Evolutionary conservation across 2,888 invertebrate genomes (phyloP), one percentile per base, ranked within the genome.

Genomic region (Melinopterus prodromus): DNA sequence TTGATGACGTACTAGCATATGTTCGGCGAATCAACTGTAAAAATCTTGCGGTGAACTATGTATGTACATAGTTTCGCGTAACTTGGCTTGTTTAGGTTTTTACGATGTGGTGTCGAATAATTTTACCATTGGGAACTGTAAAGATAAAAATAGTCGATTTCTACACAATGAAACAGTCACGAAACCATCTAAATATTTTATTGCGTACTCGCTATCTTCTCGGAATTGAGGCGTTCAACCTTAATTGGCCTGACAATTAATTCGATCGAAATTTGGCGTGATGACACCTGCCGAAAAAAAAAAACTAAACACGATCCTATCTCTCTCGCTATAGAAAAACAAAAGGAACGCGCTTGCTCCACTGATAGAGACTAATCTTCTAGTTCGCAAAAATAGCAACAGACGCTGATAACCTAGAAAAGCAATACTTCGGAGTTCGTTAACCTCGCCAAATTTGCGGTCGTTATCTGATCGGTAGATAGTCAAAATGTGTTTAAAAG

Each of bases 321-420:
- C 53, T 2, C 12, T 9, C 53, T 7, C 53, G 5, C 53, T 9
- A 12, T 12, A 53, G 53, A 53, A 53, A 53, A 53, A 53, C 53
- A 53, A 53, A 26, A 53, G 53, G 53, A 53, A 53, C 53, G 53
- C 53, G 53, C 53, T 12, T 53, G 53, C 53, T 53, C 53, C 53
- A 12, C 53, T 9, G 53, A 53, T 53, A 53, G 53, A 53, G 53
- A 7, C 53, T 53, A 53, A 74, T 74, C 74, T 74, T 35, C 74
- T 35, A 74, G 53, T 74, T 37, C 35, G 74, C 74, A 35, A 74
- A 74, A 74, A 74, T 74, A 74, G 74, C 26, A 74, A 35, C 74
- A 37, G 12, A 36, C 26, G 74, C 37, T 74, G 74, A 74, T 74
- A 74, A 74, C 74, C 74, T 74, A 74, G 74, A 74, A 74, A 35